Evolutionary conservation across 37 sponge, comb jelly and placozoan species (phyloP).

Genomic region (Diacarnus erythraeanus): DNA sequence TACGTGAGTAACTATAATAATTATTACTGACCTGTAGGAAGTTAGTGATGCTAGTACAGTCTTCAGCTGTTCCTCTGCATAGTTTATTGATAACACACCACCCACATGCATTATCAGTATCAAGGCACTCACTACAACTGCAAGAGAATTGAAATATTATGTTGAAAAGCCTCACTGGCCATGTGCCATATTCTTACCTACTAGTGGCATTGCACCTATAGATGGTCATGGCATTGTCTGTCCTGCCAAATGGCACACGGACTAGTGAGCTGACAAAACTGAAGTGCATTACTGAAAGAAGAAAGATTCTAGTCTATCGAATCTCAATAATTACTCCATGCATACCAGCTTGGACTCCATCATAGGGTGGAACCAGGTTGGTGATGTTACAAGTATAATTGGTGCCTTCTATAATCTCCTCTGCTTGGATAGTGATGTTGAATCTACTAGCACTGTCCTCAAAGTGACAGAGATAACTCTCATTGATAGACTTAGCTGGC

Average conservation of each 20-base stretch:
- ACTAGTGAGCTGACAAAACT: conserved; percentile 37
- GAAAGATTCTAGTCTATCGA: neutral
- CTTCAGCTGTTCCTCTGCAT: conserved; percentile 40
- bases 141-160: neutral
- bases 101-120: conserved; percentile 48
- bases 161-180: no score
- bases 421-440: conserved; percentile 9
- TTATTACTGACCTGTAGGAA: conserved; percentile 27
- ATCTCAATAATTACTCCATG: neutral
- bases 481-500: conserved; percentile 18
- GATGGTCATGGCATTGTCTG: conserved; percentile 8
- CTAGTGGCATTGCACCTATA: conserved; percentile 12
- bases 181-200: conserved; percentile 24
- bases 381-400: conserved; percentile 29
- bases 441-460: conserved; percentile 11
- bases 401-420: conserved; percentile 6
- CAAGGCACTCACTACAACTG: conserved; percentile 61
- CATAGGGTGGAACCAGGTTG: neutral
- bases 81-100: conserved; percentile 52
- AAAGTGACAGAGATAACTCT: conserved; percentile 41
- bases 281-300: conserved; percentile 22
- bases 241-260: conserved; percentile 33
- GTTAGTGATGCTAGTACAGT: neutral
- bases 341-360: conserved; percentile 15
- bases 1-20: no score